Evolutionary conservation across 2,888 invertebrate genomes (phyloP).

Genomic region (Schizaphis graminum): DNA sequence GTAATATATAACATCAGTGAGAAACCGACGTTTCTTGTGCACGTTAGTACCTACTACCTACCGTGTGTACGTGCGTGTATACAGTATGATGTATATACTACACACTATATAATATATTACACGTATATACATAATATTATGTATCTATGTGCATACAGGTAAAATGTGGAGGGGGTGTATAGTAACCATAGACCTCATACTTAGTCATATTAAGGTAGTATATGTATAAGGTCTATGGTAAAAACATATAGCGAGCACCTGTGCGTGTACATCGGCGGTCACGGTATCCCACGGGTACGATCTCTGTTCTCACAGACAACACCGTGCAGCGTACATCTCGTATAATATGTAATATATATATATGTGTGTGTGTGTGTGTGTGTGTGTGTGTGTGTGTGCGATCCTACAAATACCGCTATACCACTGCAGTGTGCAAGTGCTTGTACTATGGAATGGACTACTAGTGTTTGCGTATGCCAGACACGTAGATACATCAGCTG

Average conservation of each 20-base stretch:
- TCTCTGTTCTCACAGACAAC: constrained; percentile 38
- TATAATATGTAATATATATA: not conserved
- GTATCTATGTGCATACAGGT: not conserved
- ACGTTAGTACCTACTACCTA: not conserved
- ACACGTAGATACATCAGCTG: not conserved
- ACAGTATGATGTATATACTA: not conserved
- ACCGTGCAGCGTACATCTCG: not conserved
- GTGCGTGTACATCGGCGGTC: constrained; percentile 47
- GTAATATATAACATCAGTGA: constrained; percentile 39
- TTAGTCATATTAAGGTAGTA: not conserved
- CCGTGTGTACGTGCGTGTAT: not conserved
- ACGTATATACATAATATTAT: not conserved
- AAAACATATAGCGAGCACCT: constrained; percentile 46
- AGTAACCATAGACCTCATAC: constrained; percentile 6
- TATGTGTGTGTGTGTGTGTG: not conserved
- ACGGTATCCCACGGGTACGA: constrained; percentile 61
- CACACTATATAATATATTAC: not conserved
- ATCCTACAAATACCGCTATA: not conserved
- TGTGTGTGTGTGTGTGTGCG: not conserved
- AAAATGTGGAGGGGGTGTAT: constrained; percentile 21
- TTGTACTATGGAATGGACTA: not conserved
- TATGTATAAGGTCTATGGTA: not conserved
- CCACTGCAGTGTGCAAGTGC: not conserved
- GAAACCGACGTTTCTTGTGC: constrained; percentile 25
- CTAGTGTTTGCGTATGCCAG: not conserved